Evolutionary conservation across 2,797 vertebrate genomes (phyloP), one percentile per base, ranked within the genome.

Genomic region (Sebastes elongatus): DNA sequence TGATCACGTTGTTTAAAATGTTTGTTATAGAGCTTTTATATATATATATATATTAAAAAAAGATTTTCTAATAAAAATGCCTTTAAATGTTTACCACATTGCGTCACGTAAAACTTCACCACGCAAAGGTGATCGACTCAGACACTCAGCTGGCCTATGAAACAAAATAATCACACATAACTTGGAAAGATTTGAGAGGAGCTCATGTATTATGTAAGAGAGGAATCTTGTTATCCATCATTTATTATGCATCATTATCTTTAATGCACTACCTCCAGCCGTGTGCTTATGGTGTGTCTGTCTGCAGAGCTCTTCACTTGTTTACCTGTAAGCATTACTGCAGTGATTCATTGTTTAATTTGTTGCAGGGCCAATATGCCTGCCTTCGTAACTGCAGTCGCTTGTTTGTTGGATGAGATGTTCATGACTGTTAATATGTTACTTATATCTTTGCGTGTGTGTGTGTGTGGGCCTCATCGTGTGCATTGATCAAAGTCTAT

Each of bases 401-500:
- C 81, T 82, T 75, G 38, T 89, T 87, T 90, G 63, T 59, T 46
- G 71, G 52, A 85, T 76, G 73, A 81, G 69, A 71, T 75, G 78
- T 78, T 80, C 76, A 72, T 89, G 88, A 69, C 88, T 60, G 23
- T 8, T 76, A 89, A 91, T 90, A 88, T 76, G 66, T 89, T 85
- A 78, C 42, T 69, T 32, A 7, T 27, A 6, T 63, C 7, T 66
- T 14, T 72, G 28, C 81, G 65, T 60, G 74, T 57, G 14, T 75
- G 64, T 60, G 71, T 57, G 30, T 74, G 56, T 18, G 42, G 42
- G 42, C 2, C 30, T 79, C 25, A 85, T 75, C 86, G 74, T 57
- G 27, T 38, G 74, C 66, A 90, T 74, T 81, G 91, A 93, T 92
- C 91, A 94, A 94, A 94, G 93, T 94, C 90, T 92, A 53, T 65